These are phyloP conservation scores for Yponomeuta evonymella DNA, from an alignment of 2,888 invertebrate species.

Conservation along the genomic window DNA sequence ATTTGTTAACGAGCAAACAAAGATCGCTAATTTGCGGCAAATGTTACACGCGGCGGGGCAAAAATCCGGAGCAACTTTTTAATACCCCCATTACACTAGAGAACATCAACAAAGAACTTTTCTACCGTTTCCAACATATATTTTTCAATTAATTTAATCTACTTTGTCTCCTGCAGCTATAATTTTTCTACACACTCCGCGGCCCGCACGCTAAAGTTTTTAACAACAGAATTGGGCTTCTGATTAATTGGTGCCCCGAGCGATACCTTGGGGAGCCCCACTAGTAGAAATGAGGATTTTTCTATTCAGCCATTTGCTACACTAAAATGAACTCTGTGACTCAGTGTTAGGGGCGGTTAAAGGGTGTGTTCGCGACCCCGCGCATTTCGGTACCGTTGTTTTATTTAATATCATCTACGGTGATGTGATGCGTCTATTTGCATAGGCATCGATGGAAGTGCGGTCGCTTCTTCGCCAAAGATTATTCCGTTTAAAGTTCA, in stretches of 20 bases:
- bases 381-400: neutral
- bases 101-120: conserved; percentile 1
- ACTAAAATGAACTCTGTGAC: neutral
- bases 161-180: conserved; percentile 2
- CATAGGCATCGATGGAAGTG: neutral
- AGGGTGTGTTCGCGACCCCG: neutral
- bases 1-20: neutral
- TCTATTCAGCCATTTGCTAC: neutral
- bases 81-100: conserved; percentile 1
- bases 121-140: neutral
- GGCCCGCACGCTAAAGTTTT: neutral
- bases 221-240: neutral
- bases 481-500: neutral
- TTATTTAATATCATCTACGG: conserved; percentile 2
- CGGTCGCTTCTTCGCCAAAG: neutral
- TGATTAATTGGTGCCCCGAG: neutral
- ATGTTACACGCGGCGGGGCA: neutral
- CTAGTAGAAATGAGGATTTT: conserved; percentile 3
- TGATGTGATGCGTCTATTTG: neutral
- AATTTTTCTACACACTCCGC: neutral
- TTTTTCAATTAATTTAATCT: conserved; percentile 4
- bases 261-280: neutral
- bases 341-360: neutral
- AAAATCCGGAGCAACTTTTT: neutral
- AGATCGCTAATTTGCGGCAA: neutral